These are phyloP conservation scores for Tupaia tana DNA, from an alignment of 2,113 vertebrate species.

Conservation along the genomic window DNA sequence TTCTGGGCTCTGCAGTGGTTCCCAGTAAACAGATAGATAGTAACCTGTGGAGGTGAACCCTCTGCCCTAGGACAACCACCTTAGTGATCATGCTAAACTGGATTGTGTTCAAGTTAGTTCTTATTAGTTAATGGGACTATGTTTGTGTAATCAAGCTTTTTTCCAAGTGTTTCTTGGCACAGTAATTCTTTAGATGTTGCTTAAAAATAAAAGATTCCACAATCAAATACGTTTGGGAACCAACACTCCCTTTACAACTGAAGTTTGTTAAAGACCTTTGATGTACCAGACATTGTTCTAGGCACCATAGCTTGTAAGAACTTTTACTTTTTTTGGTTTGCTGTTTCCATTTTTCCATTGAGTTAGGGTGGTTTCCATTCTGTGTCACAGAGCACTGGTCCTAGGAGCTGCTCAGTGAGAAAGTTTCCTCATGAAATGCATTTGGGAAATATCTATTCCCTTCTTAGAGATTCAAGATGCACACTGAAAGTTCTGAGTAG, in stretches of 20 bases:
- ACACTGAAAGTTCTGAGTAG: not conserved
- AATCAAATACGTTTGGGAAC: not conserved
- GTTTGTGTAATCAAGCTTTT: not conserved
- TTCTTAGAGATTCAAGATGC: slow-evolving; percentile 4
- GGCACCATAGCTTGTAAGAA: not conserved
- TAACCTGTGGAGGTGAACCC: not conserved
- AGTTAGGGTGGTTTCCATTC: slow-evolving; percentile 42
- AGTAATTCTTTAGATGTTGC: not conserved
- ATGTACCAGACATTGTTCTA: not conserved
- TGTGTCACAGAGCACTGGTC: slow-evolving; percentile 1
- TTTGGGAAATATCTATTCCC: slow-evolving; percentile 35
- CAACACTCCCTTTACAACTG: not conserved
- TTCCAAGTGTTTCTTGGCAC: slow-evolving; percentile 6
- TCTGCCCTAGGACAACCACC: not conserved
- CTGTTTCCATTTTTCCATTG: slow-evolving; percentile 38
- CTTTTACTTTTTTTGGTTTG: not conserved
- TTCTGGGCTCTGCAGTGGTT: not conserved
- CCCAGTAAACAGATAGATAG: not conserved
- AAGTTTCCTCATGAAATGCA: slow-evolving; percentile 58
- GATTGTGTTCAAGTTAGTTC: not conserved
- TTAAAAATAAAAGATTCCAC: not conserved
- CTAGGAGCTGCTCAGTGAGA: slow-evolving; percentile 23
- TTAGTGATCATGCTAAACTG: not conserved
- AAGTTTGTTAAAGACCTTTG: not conserved
- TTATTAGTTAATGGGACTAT: not conserved